phyloP scores from a whole-genome alignment of 2,888 invertebrate genomes.

The Caenorhabditis japonica region DNA sequence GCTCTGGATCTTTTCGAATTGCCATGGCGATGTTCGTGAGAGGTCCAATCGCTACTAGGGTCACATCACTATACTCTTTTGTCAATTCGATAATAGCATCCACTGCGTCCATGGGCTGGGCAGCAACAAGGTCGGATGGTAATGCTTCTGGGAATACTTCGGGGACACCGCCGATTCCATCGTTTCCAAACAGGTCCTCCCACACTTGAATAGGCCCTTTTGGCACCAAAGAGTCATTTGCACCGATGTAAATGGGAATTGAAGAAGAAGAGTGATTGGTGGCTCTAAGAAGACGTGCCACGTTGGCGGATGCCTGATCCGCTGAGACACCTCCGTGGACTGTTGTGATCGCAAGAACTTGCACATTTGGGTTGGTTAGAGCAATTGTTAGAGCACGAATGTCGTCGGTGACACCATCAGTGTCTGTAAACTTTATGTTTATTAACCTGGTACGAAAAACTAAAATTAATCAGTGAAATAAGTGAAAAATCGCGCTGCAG shows the following conservation, averaged over 20 bases:
- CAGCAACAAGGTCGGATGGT: conserved; percentile 6
- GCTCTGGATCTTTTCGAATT: conserved; percentile 77
- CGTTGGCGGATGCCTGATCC: conserved; percentile 71
- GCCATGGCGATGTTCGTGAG: conserved; percentile 79
- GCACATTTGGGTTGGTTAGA: conserved; percentile 39
- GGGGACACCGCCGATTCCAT: conserved; percentile 68
- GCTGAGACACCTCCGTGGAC: conserved; percentile 67
- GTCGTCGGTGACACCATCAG: conserved; percentile 73
- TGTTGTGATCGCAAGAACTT: conserved; percentile 66
- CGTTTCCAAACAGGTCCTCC: conserved; percentile 65
- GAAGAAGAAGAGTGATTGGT: conserved; percentile 23
- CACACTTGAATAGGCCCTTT: conserved; percentile 54
- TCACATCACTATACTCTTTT: conserved; percentile 38
- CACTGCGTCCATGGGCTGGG: conserved; percentile 12
- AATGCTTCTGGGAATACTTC: conserved; percentile 50
- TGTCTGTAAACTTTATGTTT: too few species aligned
- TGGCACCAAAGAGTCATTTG: conserved; percentile 66
- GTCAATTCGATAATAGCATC: conserved; percentile 43
- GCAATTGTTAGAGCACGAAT: conserved; percentile 69
- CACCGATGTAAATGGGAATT: conserved; percentile 73
- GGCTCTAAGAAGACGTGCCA: conserved; percentile 69
- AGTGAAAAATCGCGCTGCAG: background rate
- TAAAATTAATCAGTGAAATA: background rate
- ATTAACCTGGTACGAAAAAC: too few species aligned
- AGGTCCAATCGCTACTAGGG: conserved; percentile 76